Percentiles rank a stretch among this genome's conserved stretches.
Conservation (phyloP, 2,888 invertebrate species). For the Suillia variegata region DNA sequence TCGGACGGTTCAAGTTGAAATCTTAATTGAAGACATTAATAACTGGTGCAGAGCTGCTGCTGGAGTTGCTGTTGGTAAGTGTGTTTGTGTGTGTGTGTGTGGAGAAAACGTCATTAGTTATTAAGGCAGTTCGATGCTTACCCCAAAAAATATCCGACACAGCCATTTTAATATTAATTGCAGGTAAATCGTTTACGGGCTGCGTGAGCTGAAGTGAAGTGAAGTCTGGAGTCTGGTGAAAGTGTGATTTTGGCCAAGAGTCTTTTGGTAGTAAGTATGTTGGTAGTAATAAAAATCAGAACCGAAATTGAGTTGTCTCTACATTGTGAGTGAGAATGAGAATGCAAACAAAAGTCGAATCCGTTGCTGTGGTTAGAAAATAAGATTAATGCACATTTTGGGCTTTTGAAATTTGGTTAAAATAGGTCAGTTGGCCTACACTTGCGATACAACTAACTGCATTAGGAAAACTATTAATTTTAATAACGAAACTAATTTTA, state of each 20-base stretch:
- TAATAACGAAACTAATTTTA: too few relatives aligned
- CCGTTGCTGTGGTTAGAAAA: conserved; percentile 18
- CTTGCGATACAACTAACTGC: neutral
- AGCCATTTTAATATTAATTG: neutral
- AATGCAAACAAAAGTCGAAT: neutral
- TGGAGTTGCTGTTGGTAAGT: neutral
- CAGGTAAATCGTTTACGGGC: conserved; percentile 8
- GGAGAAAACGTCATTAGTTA: conserved; percentile 13
- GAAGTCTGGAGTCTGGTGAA: too few relatives aligned
- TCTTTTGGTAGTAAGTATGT: neutral
- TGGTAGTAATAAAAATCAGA: neutral
- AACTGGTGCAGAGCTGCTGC: conserved; percentile 5
- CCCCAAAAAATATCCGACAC: too few relatives aligned
- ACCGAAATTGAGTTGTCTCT: neutral
- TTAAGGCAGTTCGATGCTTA: neutral
- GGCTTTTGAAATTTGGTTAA: too few relatives aligned
- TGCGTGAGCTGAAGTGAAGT: too few relatives aligned
- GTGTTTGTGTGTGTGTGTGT: neutral
- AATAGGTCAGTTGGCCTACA: neutral
- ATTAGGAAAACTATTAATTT: too few relatives aligned
- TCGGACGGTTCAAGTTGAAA: too few relatives aligned
- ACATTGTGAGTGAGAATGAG: conserved; percentile 6
- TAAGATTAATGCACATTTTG: conserved; percentile 18
- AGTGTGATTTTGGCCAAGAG: too few relatives aligned
- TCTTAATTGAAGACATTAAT: conserved; percentile 26